These are phyloP conservation scores for Diadumene lineata DNA, from an alignment of 92 coral and sea anemone species.

Conservation along the genomic window DNA sequence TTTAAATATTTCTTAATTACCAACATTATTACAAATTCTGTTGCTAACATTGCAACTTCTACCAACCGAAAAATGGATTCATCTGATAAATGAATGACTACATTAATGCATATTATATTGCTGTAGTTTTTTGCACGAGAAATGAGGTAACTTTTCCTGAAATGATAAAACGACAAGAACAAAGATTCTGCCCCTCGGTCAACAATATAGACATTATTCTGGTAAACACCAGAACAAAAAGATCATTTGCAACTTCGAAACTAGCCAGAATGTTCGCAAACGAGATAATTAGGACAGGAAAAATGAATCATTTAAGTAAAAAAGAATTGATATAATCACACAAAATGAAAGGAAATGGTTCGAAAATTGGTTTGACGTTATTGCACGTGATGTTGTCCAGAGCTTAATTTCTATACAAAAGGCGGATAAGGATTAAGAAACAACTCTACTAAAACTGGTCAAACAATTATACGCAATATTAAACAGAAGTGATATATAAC, in stretches of 20 bases:
- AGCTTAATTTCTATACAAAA: no score
- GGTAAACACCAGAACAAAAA: not conserved
- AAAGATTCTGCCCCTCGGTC: not conserved
- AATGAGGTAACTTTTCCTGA: not conserved
- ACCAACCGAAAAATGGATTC: not conserved
- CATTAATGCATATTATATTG: not conserved
- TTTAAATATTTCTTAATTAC: not conserved
- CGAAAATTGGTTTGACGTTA: no score
- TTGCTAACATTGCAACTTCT: not conserved
- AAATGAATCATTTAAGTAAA: no score
- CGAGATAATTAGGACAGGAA: no score
- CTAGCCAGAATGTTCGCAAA: no score
- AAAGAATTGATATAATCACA: no score
- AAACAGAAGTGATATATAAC: not conserved
- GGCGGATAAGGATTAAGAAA: no score
- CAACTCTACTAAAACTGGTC: no score
- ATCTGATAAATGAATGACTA: not conserved
- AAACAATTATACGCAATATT: not conserved
- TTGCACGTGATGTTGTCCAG: no score
- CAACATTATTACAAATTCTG: conserved; percentile 6
- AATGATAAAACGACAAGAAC: not conserved
- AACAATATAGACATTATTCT: not conserved
- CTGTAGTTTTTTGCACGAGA: not conserved
- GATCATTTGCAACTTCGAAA: no score
- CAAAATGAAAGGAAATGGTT: no score